These are phyloP conservation scores for Diplazon laetatorius DNA, from an alignment of 2,888 invertebrate species.

Conservation along the genomic window DNA sequence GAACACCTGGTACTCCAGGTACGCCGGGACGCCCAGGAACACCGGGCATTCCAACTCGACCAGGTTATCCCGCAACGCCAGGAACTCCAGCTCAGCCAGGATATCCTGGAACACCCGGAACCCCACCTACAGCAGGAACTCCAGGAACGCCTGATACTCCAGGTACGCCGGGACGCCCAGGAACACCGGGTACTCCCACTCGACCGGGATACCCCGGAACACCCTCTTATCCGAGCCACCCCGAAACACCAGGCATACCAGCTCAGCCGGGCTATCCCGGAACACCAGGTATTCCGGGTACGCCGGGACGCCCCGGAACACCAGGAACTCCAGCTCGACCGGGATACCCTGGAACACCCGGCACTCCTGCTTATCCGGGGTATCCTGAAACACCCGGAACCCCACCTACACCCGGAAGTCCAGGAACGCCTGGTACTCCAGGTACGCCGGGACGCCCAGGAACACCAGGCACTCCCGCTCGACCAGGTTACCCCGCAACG, in stretches of 20 bases:
- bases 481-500: slow-evolving; percentile 35
- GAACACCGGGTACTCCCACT: slow-evolving; percentile 74
- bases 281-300: slow-evolving; percentile 38
- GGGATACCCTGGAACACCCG: slow-evolving; percentile 62
- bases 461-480: no score
- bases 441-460: no score
- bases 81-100: slow-evolving; percentile 66
- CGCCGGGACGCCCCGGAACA: slow-evolving; percentile 11
- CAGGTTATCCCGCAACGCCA: slow-evolving; percentile 66
- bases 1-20: slow-evolving; percentile 77
- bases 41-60: slow-evolving; percentile 78
- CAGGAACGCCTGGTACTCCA: slow-evolving; percentile 59
- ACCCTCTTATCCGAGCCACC: no score
- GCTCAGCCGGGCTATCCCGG: slow-evolving; percentile 44
- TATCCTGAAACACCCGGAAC: slow-evolving; percentile 80
- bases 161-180: slow-evolving; percentile 57
- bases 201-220: slow-evolving; percentile 64
- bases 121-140: slow-evolving; percentile 57
- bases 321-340: slow-evolving; percentile 34
- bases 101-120: slow-evolving; percentile 19
- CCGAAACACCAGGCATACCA: slow-evolving; percentile 49
- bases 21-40: slow-evolving; percentile 77
- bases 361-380: slow-evolving; percentile 83
- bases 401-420: slow-evolving; percentile 72
- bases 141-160: slow-evolving; percentile 69